Evolutionary conservation across 2,797 vertebrate species (phyloP).

Genomic region (Manis crassicaudata): DNA sequence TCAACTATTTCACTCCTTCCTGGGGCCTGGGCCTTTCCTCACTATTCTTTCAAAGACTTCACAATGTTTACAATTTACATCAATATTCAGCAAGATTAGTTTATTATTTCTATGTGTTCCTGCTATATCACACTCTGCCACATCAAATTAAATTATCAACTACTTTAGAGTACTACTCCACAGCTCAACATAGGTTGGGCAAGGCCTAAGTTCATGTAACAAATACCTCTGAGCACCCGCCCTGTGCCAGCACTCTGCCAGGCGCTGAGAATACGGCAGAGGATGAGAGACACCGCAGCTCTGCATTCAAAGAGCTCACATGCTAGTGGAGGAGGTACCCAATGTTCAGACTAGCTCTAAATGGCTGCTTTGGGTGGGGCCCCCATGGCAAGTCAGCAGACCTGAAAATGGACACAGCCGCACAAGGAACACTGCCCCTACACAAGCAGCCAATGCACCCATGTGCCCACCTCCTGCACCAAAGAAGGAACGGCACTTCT

Average conservation of each 20-base stretch:
- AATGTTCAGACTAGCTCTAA: background rate
- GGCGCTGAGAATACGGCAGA: background rate
- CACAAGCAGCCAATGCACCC: background rate
- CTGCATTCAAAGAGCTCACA: background rate
- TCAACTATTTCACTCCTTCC: background rate
- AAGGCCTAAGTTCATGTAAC: background rate
- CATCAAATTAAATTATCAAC: background rate
- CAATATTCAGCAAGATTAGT: background rate
- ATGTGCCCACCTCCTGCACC: fast-evolving
- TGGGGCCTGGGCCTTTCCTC: background rate
- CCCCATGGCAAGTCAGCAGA: background rate
- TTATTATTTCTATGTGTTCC: background rate
- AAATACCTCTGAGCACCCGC: background rate
- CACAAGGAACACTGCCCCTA: too few relatives aligned
- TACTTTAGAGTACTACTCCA: background rate
- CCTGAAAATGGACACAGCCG: background rate
- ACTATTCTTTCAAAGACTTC: background rate
- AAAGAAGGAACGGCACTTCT: background rate
- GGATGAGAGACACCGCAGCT: background rate
- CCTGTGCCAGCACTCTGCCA: fast-evolving
- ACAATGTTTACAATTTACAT: background rate
- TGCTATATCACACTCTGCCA: background rate
- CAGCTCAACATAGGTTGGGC: background rate
- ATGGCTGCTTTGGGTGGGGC: background rate
- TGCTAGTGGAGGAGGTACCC: background rate